Evolutionary conservation across 2,113 vertebrate species (phyloP), one percentile per base, ranked within the genome.

Genomic region (Hylia prasina): DNA sequence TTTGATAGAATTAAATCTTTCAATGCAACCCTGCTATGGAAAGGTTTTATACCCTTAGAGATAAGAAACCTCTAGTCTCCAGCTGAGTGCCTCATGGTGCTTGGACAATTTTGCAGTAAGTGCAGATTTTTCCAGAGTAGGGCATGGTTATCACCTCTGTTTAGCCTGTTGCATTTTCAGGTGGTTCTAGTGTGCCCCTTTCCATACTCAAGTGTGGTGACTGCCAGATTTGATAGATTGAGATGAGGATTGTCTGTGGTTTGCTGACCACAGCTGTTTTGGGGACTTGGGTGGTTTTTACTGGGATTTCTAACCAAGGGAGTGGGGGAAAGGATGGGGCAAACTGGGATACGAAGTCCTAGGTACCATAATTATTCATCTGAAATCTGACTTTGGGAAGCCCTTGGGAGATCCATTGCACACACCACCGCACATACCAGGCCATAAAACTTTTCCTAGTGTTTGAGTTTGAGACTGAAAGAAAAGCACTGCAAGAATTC

Each of bases 401-500:
- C 3, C 14, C 13, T 4, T 7, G 37, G 58, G 51, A 35, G 39
- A 17, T 10, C 11, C 0, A 4, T 4, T 20, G 25, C 16, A n/a
- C 13, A 35, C 5, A 61, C 6, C 61, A 39, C 7, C 2, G 12
- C 33, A n/a, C 11, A 23, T 7, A 17, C 6, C 27, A 69, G 54
- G 30, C 22, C 48, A 33, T 31, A 81, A 39, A 73, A 65, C 37
- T 40, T 83, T 82, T 72, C 35, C 50, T 15, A 15, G 3, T 44
- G 18, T 44, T 89, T 65, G 40, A 39, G 6, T 64, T 17, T 51
- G 61, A 82, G n/a, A 64, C n/a, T 25, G 69, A 78, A 78, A 57
- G 21, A 65, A 89, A 87, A 57, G 2, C 13, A 44, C 42, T 2
- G 1, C 11, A 31, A 68, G 35, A 42, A 85, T 82, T 86, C 27